These are phyloP conservation scores for Piliocolobus tephrosceles DNA, from an alignment of 2,113 vertebrate species.

Conservation along the genomic window DNA sequence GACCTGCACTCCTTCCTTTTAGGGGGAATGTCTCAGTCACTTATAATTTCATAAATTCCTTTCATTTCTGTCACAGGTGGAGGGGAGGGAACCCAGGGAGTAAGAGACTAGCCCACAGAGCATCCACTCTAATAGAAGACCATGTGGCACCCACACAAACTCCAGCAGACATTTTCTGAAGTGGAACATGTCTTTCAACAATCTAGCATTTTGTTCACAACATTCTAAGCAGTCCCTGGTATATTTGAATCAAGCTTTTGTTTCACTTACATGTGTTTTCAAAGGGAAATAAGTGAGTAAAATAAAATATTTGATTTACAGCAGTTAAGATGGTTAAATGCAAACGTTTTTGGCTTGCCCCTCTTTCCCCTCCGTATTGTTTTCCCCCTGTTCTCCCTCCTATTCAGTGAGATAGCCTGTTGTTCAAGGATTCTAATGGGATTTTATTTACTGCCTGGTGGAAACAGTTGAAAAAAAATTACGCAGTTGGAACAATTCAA, in stretches of 20 bases:
- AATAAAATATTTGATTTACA: slow-evolving; percentile 70
- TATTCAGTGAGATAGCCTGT: not conserved
- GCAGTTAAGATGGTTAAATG: slow-evolving; percentile 57
- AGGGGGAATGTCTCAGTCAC: not conserved
- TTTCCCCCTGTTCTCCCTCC: not conserved
- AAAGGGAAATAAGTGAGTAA: slow-evolving; percentile 63
- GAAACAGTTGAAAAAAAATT: slow-evolving; percentile 58
- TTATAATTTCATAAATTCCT: not conserved
- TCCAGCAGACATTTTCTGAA: not conserved
- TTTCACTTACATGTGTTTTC: slow-evolving; percentile 61
- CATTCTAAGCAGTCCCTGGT: not conserved
- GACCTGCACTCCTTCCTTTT: not conserved
- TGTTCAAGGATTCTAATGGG: not conserved
- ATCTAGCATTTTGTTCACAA: not conserved
- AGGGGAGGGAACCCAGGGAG: not conserved
- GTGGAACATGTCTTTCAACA: slow-evolving; percentile 22
- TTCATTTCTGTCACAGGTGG: not conserved
- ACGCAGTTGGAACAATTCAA: slow-evolving; percentile 57
- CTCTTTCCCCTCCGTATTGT: not conserved
- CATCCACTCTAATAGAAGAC: not conserved
- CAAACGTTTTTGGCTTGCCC: not conserved
- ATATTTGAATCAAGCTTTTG: slow-evolving; percentile 59
- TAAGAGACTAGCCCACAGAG: not conserved
- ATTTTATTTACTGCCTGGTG: slow-evolving; percentile 66
- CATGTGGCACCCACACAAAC: not conserved